Conservation (phyloP, 1,140 invertebrate species). For the Lepidurus couesii region DNA sequence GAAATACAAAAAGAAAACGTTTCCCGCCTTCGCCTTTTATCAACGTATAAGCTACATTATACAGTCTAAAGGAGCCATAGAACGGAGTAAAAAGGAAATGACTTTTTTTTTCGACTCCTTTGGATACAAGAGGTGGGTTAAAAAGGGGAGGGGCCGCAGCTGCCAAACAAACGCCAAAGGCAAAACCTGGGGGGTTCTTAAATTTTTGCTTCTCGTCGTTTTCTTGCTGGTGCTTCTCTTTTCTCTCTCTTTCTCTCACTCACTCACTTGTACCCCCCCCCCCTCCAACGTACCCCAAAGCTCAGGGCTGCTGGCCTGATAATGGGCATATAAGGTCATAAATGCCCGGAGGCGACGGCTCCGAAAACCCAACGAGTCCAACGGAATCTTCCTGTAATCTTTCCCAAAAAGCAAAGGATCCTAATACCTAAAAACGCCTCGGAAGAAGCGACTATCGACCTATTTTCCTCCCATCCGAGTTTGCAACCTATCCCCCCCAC, state of each 20-base stretch:
- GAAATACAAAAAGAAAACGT: neutral
- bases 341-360: conserved; percentile 20
- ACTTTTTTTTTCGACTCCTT: neutral
- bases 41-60: conserved; percentile 1
- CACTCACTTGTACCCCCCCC: no score
- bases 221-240: neutral
- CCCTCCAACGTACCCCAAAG: no score
- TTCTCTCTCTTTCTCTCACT: neutral
- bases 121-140: neutral
- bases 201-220: no score
- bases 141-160: neutral
- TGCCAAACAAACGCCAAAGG: neutral
- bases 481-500: no score
- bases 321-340: conserved; percentile 22
- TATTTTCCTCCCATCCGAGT: neutral
- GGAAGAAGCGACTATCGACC: conserved; percentile 7
- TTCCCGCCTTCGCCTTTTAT: neutral
- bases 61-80: neutral
- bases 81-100: neutral
- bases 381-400: conserved; percentile 19
- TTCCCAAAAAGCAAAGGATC: neutral
- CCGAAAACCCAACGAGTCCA: neutral
- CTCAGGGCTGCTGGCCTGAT: conserved; percentile 17
- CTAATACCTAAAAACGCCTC: neutral
- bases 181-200: no score